Base-by-base conservation (phyloP, 2,797 vertebrate species). In the Myotis myotis region DNA sequence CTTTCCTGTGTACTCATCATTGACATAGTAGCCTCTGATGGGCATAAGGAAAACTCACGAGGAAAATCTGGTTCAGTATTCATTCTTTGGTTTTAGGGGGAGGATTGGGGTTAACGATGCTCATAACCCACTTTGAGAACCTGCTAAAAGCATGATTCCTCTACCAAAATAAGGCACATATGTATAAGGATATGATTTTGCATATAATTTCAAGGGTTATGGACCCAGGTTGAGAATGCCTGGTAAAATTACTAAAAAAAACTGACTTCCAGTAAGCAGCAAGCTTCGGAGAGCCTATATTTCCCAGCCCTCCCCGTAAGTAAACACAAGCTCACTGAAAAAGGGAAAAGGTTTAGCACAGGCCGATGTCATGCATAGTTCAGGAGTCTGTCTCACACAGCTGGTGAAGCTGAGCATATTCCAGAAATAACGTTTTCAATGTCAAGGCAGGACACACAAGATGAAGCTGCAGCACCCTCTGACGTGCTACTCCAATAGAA, bases 401-500 rank as follows among this genome's bases (percentile, higher is more conserved):
- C 38, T 74, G 74, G 15, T 70, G n/a, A 88, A 93, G 30, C 57
- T 36, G 72, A 81, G 30, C 36, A 41, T 16, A 30, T 23, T 92
- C 85, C 81, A 90, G 86, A 91, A 94, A 78, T 66, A 82, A 60
- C 47, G 62, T n/a, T 86, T 78, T 57, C 33, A 68, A 25, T 55
- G 78, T 82, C 51, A 82, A 88, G 44, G 64, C 33, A 70, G 49
- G 70, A 62, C 74, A 74, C 36, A 41, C 13, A 28, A 87, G n/a
- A 66, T 25, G 16, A 55, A 44, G 30, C 4, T 64, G 12, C 33
- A 85, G 41, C 9, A 36, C 25, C 47, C 20, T 80, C 85, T 68
- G 19, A 38, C 3, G 11, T 16, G 12, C 57, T 28, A 44, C 68
- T 28, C 33, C 28, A 51, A 62, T 0, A 81, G 64, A 87, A 81